phyloP scores from a whole-genome alignment of 2,113 vertebrate genomes.

The Rhinogobius similis region DNA sequence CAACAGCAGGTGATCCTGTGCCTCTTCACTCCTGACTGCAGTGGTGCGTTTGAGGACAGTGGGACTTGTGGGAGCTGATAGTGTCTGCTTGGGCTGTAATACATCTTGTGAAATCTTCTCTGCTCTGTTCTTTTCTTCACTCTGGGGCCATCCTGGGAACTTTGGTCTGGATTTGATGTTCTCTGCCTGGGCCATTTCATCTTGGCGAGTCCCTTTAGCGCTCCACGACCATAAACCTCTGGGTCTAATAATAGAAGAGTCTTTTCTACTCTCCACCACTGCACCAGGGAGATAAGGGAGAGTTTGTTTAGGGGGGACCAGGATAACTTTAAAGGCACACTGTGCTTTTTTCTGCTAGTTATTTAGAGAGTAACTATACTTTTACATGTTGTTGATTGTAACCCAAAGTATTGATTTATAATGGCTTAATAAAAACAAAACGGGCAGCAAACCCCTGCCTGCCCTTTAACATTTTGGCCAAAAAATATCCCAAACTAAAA shows the following conservation, averaged over 20 bases:
- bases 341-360: no score
- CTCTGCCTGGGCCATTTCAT: conserved; percentile 78
- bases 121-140: conserved; percentile 38
- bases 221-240: conserved; percentile 70
- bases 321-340: conserved; percentile 25
- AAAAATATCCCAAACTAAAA: no score
- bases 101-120: conserved; percentile 27
- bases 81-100: conserved; percentile 25
- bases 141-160: conserved; percentile 40
- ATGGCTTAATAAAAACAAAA: no score
- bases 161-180: conserved; percentile 74
- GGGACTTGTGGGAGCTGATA: conserved; percentile 10
- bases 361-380: no score
- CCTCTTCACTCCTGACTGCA: not conserved
- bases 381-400: no score
- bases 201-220: conserved; percentile 73
- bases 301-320: conserved; percentile 60
- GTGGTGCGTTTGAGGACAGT: conserved; percentile 30
- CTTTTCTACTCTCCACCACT: conserved; percentile 71
- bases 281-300: conserved; percentile 71
- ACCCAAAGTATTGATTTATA: no score
- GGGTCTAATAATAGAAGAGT: conserved; percentile 73
- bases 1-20: not conserved
- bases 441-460: no score
- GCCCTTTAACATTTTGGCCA: no score